Conservation (phyloP, 2,797 vertebrate genomes). For the Linurgus olivaceus region DNA sequence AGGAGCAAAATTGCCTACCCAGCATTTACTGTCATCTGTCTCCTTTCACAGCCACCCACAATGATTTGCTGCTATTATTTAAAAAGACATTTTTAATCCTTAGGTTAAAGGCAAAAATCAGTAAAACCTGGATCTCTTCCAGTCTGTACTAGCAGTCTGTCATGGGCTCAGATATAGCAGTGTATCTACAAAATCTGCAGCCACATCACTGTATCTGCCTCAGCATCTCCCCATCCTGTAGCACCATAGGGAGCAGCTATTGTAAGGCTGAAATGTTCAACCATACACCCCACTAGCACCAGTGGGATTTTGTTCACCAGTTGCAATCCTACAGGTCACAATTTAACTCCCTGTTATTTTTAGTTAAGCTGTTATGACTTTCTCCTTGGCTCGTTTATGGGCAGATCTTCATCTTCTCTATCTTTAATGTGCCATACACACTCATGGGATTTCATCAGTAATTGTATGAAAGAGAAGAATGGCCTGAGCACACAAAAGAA, state of each 20-base stretch:
- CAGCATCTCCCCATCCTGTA: neutral
- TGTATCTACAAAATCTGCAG: neutral
- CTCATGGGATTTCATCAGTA: neutral
- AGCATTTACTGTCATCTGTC: neutral
- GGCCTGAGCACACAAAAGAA: neutral
- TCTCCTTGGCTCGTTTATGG: neutral
- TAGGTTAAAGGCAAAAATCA: slow-evolving; percentile 7
- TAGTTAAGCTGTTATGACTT: neutral
- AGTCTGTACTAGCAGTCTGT: neutral
- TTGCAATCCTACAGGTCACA: neutral
- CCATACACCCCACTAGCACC: neutral
- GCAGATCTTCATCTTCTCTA: neutral
- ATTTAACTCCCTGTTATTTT: neutral
- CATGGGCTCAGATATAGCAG: neutral
- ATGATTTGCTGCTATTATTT: neutral
- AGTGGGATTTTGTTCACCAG: neutral
- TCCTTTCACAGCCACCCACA: slow-evolving; percentile 23
- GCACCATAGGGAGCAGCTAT: neutral
- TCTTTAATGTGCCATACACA: neutral
- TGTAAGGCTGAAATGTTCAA: neutral
- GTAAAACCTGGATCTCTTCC: neutral
- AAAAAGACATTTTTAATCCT: slow-evolving; percentile 9
- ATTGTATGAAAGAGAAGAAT: neutral
- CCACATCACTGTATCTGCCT: neutral
- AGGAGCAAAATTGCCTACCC: neutral